Evolutionary conservation across 2,888 invertebrate genomes (phyloP), one percentile per base, ranked within the genome.

Genomic region (Chouioia cunea): DNA sequence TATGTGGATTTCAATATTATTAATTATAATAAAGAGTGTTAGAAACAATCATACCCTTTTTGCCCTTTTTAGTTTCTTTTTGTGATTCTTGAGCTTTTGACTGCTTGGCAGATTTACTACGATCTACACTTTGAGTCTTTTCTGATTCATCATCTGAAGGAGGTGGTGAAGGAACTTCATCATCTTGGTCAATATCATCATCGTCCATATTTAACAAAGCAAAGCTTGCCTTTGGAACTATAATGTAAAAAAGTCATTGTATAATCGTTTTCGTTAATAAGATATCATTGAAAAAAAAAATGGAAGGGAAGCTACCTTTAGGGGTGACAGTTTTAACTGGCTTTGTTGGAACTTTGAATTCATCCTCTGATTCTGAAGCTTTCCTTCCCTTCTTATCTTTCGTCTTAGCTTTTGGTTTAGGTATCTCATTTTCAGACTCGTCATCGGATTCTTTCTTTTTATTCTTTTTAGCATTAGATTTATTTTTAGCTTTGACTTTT

Each of bases 151-250:
- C 76, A 47, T 81, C 80, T 14, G 73, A 57, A 64, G 85, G 85
- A 12, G 85, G 86, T 76, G 87, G 87, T 59, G 78, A 77, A 14
- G 73, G 73, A 18, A 71, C 75, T 20, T 86, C 79, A 82, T 86
- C 82, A 79, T 85, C 84, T 74, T 86, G 82, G 79, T 85, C 85
- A 73, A 85, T 81, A 23, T 84, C 86, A 68, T 84, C 80, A 76
- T 85, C 86, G 76, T 91, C 92, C 74, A 91, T 88, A 85, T 91
- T 89, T 74, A 93, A 84, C 20, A 93, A 85, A 70, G 92, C 90
- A 84, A 93, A 93, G 20, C 89, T 89, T 80, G 90, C 90, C 79
- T 80, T 80, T 20, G 74, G 71, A 16, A 64, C 78, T 77, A 27
- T 14, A 65, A 70, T 56, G 27, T 22, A 57, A 58, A 43, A 54